Percentiles rank a stretch among this genome's conserved stretches.
Conservation (phyloP, 2,888 invertebrate species). For the Nemoura dubitans region DNA sequence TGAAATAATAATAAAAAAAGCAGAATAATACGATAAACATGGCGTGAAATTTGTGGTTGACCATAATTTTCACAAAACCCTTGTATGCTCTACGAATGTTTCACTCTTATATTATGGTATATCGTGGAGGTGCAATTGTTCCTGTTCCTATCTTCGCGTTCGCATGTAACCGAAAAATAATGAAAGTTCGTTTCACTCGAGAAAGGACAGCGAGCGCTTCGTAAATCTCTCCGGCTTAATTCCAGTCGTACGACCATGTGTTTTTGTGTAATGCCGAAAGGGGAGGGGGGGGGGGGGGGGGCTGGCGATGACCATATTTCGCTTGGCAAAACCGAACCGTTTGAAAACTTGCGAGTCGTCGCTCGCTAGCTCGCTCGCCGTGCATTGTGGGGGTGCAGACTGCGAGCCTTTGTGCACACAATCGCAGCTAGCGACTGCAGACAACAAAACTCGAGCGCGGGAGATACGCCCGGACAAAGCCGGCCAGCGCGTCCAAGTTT, state of each 20-base stretch:
- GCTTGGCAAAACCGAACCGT: background rate
- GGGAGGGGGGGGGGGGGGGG: no score
- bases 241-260: background rate
- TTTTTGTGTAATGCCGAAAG: background rate
- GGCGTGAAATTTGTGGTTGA: background rate
- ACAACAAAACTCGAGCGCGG: background rate
- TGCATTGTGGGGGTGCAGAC: no score
- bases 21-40: background rate
- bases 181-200: background rate
- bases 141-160: background rate
- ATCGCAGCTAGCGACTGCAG: background rate
- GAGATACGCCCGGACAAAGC: slow-evolving; percentile 12
- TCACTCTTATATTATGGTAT: no score
- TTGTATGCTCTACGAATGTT: background rate
- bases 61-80: background rate
- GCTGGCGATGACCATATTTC: background rate
- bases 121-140: background rate
- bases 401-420: background rate
- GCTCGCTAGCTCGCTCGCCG: no score
- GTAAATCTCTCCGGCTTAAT: slow-evolving; percentile 3
- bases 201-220: background rate
- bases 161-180: background rate
- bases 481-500: background rate
- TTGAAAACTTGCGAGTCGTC: background rate
- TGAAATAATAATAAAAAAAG: slow-evolving; percentile 17